Percentiles rank a stretch among this genome's conserved stretches.
These are phyloP conservation scores for Semnornis frantzii DNA, from an alignment of 2,113 vertebrate species.

Conservation along the genomic window DNA sequence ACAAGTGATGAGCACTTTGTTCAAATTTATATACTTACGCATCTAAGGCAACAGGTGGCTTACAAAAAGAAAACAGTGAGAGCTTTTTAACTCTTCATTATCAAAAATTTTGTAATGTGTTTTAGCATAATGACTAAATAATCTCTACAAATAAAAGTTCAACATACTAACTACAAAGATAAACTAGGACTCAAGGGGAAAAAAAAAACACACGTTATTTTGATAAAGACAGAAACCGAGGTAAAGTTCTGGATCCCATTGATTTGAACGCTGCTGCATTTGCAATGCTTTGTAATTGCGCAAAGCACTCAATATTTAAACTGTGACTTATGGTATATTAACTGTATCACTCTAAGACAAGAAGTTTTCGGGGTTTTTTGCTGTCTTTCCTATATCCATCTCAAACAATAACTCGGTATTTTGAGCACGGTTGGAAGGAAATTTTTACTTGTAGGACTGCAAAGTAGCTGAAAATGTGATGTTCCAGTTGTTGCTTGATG, in stretches of 20 bases:
- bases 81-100: conserved; percentile 74
- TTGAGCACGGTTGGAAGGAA: background rate
- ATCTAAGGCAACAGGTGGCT: conserved; percentile 80
- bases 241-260: background rate
- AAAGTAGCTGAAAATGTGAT: background rate
- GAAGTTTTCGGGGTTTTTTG: background rate
- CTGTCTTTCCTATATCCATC: background rate
- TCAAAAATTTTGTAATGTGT: conserved; percentile 57
- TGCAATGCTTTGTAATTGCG: background rate
- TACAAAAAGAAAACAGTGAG: conserved; percentile 76
- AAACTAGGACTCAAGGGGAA: background rate
- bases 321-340: background rate
- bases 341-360: background rate
- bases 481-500: background rate
- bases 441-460: background rate
- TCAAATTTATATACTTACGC: conserved; percentile 78
- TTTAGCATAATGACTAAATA: conserved; percentile 56
- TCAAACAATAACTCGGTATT: background rate
- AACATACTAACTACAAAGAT: conserved; percentile 26
- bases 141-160: conserved; percentile 42
- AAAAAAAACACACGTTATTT: conserved; percentile 26
- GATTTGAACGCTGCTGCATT: background rate
- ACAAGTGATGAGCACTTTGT: conserved; percentile 89
- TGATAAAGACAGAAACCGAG: background rate
- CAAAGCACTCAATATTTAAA: background rate